Conservation (phyloP, 2,113 vertebrate genomes). For the Miniopterus natalensis region DNA sequence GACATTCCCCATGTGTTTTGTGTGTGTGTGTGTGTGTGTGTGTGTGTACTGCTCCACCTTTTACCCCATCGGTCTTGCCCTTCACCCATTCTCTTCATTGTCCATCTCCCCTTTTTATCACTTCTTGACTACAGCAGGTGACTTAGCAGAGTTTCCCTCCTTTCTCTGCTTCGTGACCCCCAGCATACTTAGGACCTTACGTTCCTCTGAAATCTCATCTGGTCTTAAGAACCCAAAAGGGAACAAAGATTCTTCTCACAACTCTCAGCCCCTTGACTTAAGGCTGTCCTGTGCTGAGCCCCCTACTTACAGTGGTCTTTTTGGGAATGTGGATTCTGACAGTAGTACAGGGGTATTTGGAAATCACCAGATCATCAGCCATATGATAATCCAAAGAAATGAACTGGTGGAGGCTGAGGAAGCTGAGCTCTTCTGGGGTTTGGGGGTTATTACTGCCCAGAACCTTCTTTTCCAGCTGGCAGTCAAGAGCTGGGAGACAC, state of each 20-base stretch:
- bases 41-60: background rate
- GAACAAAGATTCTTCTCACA: background rate
- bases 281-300: background rate
- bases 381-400: background rate
- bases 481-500: background rate
- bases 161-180: background rate
- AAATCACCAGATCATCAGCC: background rate
- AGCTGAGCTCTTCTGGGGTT: background rate
- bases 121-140: background rate
- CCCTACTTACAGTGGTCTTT: background rate
- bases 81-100: background rate
- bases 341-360: background rate
- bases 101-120: background rate
- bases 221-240: conserved; percentile 11
- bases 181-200: background rate
- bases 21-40: background rate
- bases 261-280: background rate
- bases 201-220: background rate
- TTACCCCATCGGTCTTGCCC: background rate
- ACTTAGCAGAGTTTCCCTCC: background rate
- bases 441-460: background rate
- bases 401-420: background rate
- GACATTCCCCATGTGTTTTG: background rate
- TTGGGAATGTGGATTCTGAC: background rate
- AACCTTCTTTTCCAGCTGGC: background rate